Evolutionary conservation across 2,797 vertebrate species (phyloP), one percentile per base, ranked within the genome.

Genomic region (Prunella strophiata): DNA sequence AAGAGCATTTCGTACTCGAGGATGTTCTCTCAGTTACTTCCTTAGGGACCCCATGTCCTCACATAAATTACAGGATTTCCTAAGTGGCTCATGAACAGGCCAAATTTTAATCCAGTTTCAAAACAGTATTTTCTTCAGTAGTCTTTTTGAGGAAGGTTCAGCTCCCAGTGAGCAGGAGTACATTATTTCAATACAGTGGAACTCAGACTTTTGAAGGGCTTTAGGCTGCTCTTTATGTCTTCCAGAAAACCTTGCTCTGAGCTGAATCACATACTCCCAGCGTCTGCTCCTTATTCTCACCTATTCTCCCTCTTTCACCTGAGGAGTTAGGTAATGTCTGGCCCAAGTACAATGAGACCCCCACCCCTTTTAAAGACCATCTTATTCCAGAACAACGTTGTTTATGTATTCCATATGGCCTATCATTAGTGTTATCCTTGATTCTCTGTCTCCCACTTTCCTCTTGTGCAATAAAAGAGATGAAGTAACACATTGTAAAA

Each of bases 371-470:
- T 91, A 88, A 93, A 89, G 80, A 71, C 74, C 30, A 68, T 84
- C 77, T 90, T 88, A 88, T 54, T 88, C 89, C 85, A 90, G 88
- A 91, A 94, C 95, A 96, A 85, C n/a, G 36, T 89, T 94, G 96
- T 96, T 97, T 96, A 97, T 96, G 84, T 83, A 65, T 94, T 96
- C 95, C 96, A 95, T 94, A 92, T 96, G 95, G 80, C 54, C 67
- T 58, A 55, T 65, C 85, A 94, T 87, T 96, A 93, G 36, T 58
- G 67, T 65, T 95, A 76, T 54, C 80, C 94, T 88, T 94, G 91
- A 93, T 96, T 96, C 74, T 74, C 85, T 96, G 85, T 90, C 83
- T 93, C 88, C 93, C 91, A 95, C 93, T 96, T 92, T 94, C 91
- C 79, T 94, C 88, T 91, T 48, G 71, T 74, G 93, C 85, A 88